Percentiles rank a stretch among this genome's conserved stretches.
Evolutionary conservation across 1,140 invertebrate genomes (phyloP).

Genomic region (Drosophila watanabei): DNA sequence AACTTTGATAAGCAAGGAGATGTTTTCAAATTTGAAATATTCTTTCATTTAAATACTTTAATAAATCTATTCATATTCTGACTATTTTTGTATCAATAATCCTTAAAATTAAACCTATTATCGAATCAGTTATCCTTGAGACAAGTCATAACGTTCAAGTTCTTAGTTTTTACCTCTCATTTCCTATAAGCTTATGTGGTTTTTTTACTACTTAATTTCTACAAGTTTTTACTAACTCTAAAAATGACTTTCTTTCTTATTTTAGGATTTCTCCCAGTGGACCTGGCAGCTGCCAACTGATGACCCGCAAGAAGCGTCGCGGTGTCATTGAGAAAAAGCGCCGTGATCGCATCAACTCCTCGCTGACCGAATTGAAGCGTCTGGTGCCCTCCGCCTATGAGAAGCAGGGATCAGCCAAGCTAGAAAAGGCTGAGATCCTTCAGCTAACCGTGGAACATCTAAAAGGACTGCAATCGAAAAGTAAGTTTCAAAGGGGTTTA

Average conservation of each 20-base stretch:
- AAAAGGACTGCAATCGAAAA: slow-evolving; percentile 97
- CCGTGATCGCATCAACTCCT: slow-evolving; percentile 97
- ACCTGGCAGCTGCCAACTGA: slow-evolving; percentile 91
- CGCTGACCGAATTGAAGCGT: slow-evolving; percentile 95
- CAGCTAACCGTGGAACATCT: slow-evolving; percentile 98
- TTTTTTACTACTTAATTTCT: not conserved
- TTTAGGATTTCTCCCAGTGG: slow-evolving; percentile 90
- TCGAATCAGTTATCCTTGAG: not conserved
- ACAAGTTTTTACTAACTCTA: not conserved
- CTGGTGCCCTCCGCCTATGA: slow-evolving; percentile 98
- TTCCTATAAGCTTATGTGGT: too few relatives aligned
- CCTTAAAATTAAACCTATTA: too few relatives aligned
- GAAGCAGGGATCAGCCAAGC: slow-evolving; percentile 98
- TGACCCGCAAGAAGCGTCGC: slow-evolving; percentile 93
- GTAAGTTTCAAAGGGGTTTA: slow-evolving; percentile 87
- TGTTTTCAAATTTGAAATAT: too few relatives aligned
- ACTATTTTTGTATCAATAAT: not conserved
- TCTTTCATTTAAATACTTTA: too few relatives aligned
- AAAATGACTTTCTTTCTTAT: not conserved
- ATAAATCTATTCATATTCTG: too few relatives aligned
- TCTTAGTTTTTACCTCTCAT: too few relatives aligned
- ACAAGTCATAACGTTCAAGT: not conserved
- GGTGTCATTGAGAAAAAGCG: slow-evolving; percentile 98
- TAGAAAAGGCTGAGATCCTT: slow-evolving; percentile 99
- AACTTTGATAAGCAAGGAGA: too few relatives aligned